A percentile compares a stretch with the other conserved stretches of the same genome.
These are phyloP conservation scores for Serranus cabrilla DNA, from an alignment of 2,797 vertebrate species.

Conservation along the genomic window DNA sequence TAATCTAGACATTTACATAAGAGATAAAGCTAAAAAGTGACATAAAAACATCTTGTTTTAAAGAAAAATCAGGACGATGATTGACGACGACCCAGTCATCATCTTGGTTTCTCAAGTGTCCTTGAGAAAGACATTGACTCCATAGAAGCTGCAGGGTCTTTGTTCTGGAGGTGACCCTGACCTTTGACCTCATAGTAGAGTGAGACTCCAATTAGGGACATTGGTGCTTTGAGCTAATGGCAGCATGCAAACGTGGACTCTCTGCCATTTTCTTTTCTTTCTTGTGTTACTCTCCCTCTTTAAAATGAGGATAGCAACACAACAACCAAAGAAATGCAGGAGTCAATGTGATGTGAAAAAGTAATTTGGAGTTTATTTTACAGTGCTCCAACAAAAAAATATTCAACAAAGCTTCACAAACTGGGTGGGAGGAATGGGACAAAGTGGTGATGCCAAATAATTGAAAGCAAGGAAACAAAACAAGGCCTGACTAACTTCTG, in stretches of 20 bases:
- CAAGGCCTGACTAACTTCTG: no score
- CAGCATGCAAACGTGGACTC: not conserved
- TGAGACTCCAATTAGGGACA: not conserved
- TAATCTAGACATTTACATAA: constrained; percentile 22
- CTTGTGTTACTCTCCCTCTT: no score
- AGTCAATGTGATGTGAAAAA: no score
- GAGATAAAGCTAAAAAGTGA: constrained; percentile 10
- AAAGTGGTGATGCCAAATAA: no score
- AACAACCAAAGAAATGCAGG: no score
- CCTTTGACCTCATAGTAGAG: constrained; percentile 28
- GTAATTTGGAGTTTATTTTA: no score
- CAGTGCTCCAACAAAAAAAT: no score
- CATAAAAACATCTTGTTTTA: constrained; percentile 10
- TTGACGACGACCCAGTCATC: not conserved
- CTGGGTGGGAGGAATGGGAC: no score
- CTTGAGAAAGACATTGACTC: constrained; percentile 28
- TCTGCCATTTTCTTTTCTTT: no score
- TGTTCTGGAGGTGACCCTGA: constrained; percentile 22
- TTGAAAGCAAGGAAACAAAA: no score
- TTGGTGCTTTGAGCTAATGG: not conserved
- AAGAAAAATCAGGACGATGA: constrained; percentile 1
- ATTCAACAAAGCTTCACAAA: no score
- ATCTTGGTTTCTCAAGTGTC: constrained; percentile 29
- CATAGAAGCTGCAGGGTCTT: constrained; percentile 1
- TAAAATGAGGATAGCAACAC: no score